These are phyloP conservation scores for Antrozous pallidus DNA, from an alignment of 2,797 vertebrate genomes.

Conservation along the genomic window DNA sequence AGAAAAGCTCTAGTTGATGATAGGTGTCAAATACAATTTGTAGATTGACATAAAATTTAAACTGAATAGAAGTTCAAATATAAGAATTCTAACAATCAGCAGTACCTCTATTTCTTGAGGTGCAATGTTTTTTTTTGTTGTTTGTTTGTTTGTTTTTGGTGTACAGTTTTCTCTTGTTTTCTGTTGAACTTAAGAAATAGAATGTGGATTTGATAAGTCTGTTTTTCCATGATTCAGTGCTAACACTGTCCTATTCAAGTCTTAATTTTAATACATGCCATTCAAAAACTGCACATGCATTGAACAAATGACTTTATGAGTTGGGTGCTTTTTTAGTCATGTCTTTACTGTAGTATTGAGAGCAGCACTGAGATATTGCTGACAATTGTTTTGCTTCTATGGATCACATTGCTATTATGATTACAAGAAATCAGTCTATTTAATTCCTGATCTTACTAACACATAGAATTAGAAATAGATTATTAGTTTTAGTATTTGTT, in stretches of 20 bases:
- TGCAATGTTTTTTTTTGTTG: neutral
- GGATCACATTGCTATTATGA: conserved; percentile 66
- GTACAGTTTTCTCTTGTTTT: neutral
- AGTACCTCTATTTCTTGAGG: neutral
- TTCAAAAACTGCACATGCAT: conserved; percentile 58
- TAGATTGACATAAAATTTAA: conserved; percentile 53
- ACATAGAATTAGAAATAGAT: neutral
- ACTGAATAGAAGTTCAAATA: conserved; percentile 13
- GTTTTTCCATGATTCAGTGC: neutral
- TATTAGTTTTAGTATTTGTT: neutral
- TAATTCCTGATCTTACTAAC: neutral
- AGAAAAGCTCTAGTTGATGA: neutral
- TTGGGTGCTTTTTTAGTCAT: conserved; percentile 14
- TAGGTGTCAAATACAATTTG: conserved; percentile 35
- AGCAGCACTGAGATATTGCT: conserved; percentile 55
- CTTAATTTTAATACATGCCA: conserved; percentile 16
- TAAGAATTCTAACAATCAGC: conserved; percentile 28
- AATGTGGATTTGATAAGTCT: neutral
- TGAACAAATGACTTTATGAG: conserved; percentile 29
- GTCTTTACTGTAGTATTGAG: conserved; percentile 54
- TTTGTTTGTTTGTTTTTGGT: neutral
- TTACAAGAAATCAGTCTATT: conserved; percentile 54
- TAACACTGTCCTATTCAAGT: neutral
- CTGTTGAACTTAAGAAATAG: neutral
- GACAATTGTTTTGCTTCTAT: conserved; percentile 60